Evolutionary conservation across 2,797 vertebrate species (phyloP), one percentile per base, ranked within the genome.

Genomic region (Buphagus erythrorhynchus): DNA sequence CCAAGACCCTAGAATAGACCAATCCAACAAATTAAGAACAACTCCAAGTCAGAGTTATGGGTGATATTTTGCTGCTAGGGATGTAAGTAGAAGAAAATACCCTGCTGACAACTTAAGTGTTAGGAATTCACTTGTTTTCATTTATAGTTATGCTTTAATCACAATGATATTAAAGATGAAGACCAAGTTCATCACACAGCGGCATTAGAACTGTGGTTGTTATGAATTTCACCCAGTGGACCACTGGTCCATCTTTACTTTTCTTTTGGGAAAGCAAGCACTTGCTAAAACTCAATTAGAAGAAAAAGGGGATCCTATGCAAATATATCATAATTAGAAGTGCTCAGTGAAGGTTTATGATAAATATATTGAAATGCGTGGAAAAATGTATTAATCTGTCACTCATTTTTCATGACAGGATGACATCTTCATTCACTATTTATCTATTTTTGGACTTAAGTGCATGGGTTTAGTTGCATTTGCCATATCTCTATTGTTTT

Each of bases 371-470:
- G 66, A 86, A 79, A 73, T 48, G 18, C 11, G 35, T 86, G 69
- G 40, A 68, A 93, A 77, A 91, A 25, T 18, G 31, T 72, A 86
- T 92, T 95, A 66, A 57, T 93, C 57, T 96, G 69, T 83, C 89
- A 76, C 45, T 88, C 51, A 69, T 21, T 91, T 91, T 84, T 84
- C 55, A 72, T 73, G 54, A 86, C 28, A 84, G 54, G 14, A 59
- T 92, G 79, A 58, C 54, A 80, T 82, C 49, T 80, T 35, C 31
- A 36, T 85, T 90, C 15, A 29, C 54, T 86, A 54, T 76, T 94
- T 92, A 68, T 77, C 79, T 92, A 48, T 82, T 94, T 96, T 79
- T 95, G 28, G 86, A 82, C 58, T 80, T 67, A 85, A 91, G 26
- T 77, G 13, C 58, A 58, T 80, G 58, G 35, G 11, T 90, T 93